Conservation (phyloP, 1,140 invertebrate species). For the Heliconius hewitsoni region DNA sequence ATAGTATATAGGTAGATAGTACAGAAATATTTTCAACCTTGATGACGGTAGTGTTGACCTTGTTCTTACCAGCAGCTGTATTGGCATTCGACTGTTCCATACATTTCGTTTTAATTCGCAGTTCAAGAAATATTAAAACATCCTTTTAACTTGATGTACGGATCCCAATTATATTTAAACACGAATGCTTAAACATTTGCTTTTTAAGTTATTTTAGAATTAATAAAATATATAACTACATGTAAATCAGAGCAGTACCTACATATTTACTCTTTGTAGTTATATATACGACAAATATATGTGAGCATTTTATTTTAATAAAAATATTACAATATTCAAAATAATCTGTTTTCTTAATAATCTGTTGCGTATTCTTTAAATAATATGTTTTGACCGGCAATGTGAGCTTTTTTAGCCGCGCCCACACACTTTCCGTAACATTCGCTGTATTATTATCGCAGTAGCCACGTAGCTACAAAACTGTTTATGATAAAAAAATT, state of each 20-base stretch:
- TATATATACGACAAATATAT: too few relatives aligned
- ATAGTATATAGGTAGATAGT: conserved; percentile 48
- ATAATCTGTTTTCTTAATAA: neutral
- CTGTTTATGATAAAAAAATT: conserved; percentile 22
- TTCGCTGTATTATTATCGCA: conserved; percentile 43
- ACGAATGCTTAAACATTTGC: neutral
- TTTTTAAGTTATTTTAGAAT: neutral
- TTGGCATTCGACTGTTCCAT: conserved; percentile 35
- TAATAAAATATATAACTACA: neutral
- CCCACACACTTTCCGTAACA: conserved; percentile 53
- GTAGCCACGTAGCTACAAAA: conserved; percentile 34
- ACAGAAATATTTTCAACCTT: conserved; percentile 68
- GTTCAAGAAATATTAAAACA: conserved; percentile 14
- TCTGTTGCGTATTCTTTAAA: conserved; percentile 47
- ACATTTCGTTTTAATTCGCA: conserved; percentile 14
- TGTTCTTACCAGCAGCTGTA: conserved; percentile 61
- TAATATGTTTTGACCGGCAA: conserved; percentile 54
- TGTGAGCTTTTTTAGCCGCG: conserved; percentile 55
- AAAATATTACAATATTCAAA: neutral
- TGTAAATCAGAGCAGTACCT: neutral
- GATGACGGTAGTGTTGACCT: conserved; percentile 76
- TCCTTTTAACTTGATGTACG: neutral
- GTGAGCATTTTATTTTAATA: too few relatives aligned
- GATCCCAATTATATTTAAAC: neutral
- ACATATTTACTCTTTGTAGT: neutral